phyloP scores from a whole-genome alignment of 2,113 vertebrate species.

The Apeltes quadracus region DNA sequence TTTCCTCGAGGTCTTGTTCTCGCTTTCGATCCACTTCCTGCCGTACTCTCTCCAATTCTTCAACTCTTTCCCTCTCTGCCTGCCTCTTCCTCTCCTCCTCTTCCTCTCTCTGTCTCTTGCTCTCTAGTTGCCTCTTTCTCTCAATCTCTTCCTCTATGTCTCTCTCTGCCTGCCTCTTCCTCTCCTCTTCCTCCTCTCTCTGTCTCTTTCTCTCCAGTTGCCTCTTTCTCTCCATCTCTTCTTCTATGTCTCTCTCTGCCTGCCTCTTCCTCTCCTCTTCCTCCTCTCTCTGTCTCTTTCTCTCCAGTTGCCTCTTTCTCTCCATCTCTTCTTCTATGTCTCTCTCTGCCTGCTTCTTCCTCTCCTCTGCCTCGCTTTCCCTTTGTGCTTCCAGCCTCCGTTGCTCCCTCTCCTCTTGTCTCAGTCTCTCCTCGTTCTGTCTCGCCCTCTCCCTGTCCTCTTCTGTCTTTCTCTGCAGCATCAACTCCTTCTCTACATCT shows the following conservation, averaged over 20 bases:
- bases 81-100: constrained; percentile 20
- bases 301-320: constrained; percentile 9
- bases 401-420: constrained; percentile 18
- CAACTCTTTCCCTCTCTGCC: constrained; percentile 28
- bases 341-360: neutral
- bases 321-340: constrained; percentile 17
- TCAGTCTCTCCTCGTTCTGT: constrained; percentile 34
- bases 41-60: constrained; percentile 22
- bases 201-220: constrained; percentile 38
- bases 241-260: constrained; percentile 21
- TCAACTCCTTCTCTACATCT: constrained; percentile 4
- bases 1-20: constrained; percentile 26
- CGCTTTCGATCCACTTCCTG: constrained; percentile 30
- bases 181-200: constrained; percentile 29
- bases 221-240: constrained; percentile 35
- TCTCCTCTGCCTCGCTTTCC: constrained; percentile 4
- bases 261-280: constrained; percentile 33
- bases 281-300: constrained; percentile 14
- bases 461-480: constrained; percentile 31
- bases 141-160: constrained; percentile 6
- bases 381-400: neutral
- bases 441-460: constrained; percentile 22
- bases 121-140: constrained; percentile 9
- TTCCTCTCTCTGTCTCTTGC: constrained; percentile 11
- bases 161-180: constrained; percentile 6